Percentiles rank a stretch among this genome's conserved stretches.
phyloP scores from a whole-genome alignment of 2,888 invertebrate species.

The Acronicta leporina region DNA sequence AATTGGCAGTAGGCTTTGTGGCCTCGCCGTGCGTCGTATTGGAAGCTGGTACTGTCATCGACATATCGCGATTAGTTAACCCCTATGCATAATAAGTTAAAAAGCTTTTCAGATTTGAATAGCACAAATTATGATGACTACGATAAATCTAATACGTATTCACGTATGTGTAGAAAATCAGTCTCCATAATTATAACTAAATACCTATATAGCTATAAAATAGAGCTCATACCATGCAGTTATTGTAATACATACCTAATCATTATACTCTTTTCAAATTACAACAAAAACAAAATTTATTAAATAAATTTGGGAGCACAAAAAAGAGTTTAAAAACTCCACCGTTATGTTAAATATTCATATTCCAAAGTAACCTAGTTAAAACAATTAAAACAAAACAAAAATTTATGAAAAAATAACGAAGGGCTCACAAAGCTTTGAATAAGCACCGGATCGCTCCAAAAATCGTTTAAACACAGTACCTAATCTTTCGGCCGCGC shows the following conservation, averaged over 20 bases:
- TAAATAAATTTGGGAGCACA: conserved; percentile 35
- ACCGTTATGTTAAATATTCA: conserved; percentile 47
- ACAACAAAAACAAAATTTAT: neutral
- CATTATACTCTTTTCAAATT: neutral
- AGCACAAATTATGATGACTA: no score
- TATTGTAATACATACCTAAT: no score
- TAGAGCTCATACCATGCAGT: no score
- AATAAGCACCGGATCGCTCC: conserved; percentile 51
- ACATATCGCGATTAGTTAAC: conserved; percentile 8
- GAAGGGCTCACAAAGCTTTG: conserved; percentile 50
- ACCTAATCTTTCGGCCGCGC: conserved; percentile 49
- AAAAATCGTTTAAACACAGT: conserved; percentile 62
- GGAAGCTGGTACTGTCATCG: conserved; percentile 24
- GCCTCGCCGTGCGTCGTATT: conserved; percentile 23
- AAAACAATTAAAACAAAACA: conserved; percentile 46
- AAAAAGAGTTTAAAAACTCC: conserved; percentile 31
- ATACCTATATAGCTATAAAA: no score
- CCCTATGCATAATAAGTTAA: conserved; percentile 2
- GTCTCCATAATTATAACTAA: no score
- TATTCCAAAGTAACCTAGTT: conserved; percentile 40
- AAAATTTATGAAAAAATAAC: conserved; percentile 55
- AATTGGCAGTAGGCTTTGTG: conserved; percentile 32
- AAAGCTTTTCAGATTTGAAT: no score
- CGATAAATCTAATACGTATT: no score
- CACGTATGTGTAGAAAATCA: no score